Base-by-base conservation (phyloP, 92 coral and sea anemone species). In the Phenganax subtilis region DNA sequence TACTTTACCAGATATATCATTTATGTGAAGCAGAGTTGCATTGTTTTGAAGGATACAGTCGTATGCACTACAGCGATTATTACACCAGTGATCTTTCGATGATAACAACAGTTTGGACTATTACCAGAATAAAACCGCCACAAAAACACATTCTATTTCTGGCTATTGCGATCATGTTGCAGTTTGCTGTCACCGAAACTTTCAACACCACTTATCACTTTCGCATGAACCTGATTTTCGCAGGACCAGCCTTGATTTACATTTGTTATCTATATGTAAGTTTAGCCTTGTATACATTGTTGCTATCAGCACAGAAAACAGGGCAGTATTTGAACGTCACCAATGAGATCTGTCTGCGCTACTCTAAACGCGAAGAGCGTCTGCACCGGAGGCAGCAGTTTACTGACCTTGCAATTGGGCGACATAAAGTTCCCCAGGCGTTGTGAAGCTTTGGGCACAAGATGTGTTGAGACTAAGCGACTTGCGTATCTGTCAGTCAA, bases 21-120 rank as follows among this genome's bases (percentile, higher is more conserved):
- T 60, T 77, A 44, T 77, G 82, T 59, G 71, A 77, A 15, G 55
- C 82, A 28, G 82, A 77, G 66, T 47, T 77, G 17, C 82, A 77
- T 77, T 77, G 82, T 60, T 77, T 77, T 1, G 59, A 77, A 77
- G 56, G 72, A 44, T 62, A 77, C 16, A 20, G 28, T n/a, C 70
- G 70, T 9, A 56, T 77, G 15, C 82, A 77, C 72, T 59, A 31
- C 82, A 77, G 82, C 27, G 82, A 77, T 54, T 27, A 27, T 7
- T 77, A 60, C 44, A 54, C 28, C 29, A 28, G 55, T 62, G 82
- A 77, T 20, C 57, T 77, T 7, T 77, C 82, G 6, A 60, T 77
- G 10, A 59, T 62, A 12, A 30, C 66, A 51, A 77, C 82, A 30
- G 31, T 77, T 54, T 77, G 82, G 82, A 25, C 57, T 15, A 59